These are phyloP conservation scores for Andinoacara biseriatus DNA, from an alignment of 2,113 vertebrate species.

Conservation along the genomic window DNA sequence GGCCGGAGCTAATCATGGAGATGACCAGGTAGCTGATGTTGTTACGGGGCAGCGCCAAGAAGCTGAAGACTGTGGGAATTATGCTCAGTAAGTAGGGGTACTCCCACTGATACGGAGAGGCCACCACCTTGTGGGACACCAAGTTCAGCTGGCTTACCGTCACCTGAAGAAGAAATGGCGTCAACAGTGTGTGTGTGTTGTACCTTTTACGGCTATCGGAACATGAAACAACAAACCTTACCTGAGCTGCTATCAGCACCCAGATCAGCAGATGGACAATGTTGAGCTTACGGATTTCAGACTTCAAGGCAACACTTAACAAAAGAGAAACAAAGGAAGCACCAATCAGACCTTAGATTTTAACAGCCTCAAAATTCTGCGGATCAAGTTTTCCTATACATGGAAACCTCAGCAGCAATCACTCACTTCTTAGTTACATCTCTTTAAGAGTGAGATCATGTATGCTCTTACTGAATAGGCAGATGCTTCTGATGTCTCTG, in stretches of 20 bases:
- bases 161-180: constrained; percentile 79
- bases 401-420: not conserved
- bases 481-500: not conserved
- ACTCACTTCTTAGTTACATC: not conserved
- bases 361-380: not conserved
- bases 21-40: constrained; percentile 98
- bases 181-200: not conserved
- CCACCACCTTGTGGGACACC: constrained; percentile 89
- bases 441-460: not conserved
- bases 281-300: constrained; percentile 95
- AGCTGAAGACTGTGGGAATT: constrained; percentile 87
- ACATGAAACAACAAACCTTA: constrained; percentile 47
- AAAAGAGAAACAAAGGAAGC: not conserved
- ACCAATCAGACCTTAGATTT: not conserved
- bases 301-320: constrained; percentile 90
- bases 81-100: constrained; percentile 94
- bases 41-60: constrained; percentile 92
- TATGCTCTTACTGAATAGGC: not conserved
- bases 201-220: not conserved
- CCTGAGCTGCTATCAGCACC: constrained; percentile 90
- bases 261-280: constrained; percentile 89
- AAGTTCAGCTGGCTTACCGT: constrained; percentile 88
- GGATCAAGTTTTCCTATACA: not conserved
- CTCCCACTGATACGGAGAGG: constrained; percentile 96
- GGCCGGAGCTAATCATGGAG: constrained; percentile 94